Percentiles rank a stretch among this genome's conserved stretches.
These are phyloP conservation scores for Cnemophilus loriae DNA, from an alignment of 2,113 vertebrate species.

Conservation along the genomic window DNA sequence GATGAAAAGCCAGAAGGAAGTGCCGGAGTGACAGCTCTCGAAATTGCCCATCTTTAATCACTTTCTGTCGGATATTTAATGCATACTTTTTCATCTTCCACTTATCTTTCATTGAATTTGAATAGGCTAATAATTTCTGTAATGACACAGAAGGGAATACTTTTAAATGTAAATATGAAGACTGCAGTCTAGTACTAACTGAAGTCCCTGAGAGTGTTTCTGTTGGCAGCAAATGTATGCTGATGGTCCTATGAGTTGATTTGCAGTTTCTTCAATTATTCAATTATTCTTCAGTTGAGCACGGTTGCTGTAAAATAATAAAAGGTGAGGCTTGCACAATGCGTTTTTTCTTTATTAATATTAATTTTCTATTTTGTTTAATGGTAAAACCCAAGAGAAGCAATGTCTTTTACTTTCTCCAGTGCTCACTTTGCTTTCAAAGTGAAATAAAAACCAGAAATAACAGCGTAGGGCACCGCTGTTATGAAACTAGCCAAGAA, in stretches of 20 bases:
- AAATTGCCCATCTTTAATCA: background rate
- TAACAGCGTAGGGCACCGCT: background rate
- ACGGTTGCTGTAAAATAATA: background rate
- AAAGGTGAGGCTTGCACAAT: background rate
- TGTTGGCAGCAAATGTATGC: background rate
- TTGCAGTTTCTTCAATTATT: background rate
- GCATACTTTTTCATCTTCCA: background rate
- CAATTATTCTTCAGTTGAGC: background rate
- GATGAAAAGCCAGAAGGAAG: background rate
- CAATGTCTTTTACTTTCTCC: background rate
- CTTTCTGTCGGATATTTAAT: background rate
- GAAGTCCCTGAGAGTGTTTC: background rate
- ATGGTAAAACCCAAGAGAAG: background rate
- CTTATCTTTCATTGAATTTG: background rate
- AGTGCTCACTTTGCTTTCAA: background rate
- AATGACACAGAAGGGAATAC: background rate
- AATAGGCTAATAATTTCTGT: conserved; percentile 12
- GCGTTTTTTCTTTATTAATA: background rate
- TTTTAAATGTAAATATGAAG: conserved; percentile 30
- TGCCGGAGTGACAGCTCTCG: background rate
- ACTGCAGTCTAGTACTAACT: background rate
- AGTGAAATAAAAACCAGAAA: background rate
- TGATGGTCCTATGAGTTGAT: background rate
- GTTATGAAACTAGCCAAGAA: background rate
- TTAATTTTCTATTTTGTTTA: background rate